phyloP scores from a whole-genome alignment of 1,140 invertebrate species.

The Drosophila funebris region DNA sequence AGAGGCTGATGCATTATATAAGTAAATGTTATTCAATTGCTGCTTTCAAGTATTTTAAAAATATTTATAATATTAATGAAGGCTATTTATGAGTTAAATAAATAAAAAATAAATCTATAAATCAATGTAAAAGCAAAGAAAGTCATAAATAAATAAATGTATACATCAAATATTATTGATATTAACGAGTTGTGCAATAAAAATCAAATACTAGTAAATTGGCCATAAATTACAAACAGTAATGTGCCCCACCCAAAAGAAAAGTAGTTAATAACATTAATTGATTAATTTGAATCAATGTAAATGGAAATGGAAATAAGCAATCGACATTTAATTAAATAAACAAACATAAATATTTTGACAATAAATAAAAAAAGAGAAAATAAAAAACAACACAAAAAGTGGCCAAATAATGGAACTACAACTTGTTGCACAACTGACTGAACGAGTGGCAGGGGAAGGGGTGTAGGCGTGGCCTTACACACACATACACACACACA shows the following conservation, averaged over 20 bases:
- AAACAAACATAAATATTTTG: conserved; percentile 3
- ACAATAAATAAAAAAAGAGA: not conserved
- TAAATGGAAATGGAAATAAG: conserved; percentile 3
- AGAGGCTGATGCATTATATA: not conserved
- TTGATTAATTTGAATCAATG: conserved; percentile 21
- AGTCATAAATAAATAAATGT: conserved; percentile 23
- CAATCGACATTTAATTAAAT: conserved; percentile 19
- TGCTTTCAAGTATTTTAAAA: not conserved
- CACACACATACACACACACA: conserved; percentile 4
- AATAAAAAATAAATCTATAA: conserved; percentile 1
- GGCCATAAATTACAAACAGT: conserved; percentile 4
- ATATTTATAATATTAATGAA: not conserved
- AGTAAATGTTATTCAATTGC: not conserved
- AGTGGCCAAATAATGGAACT: not conserved
- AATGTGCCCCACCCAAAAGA: not conserved
- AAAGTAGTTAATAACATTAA: conserved; percentile 13
- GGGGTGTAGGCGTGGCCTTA: not conserved
- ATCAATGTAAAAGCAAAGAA: conserved; percentile 13
- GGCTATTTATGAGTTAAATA: not conserved
- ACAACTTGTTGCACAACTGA: conserved; percentile 28
- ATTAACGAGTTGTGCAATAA: conserved; percentile 1
- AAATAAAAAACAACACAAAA: not conserved
- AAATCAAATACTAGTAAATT: conserved; percentile 21
- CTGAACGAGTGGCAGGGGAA: not conserved
- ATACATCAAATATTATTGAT: conserved; percentile 7